Evolutionary conservation across 2,888 invertebrate species (phyloP), one percentile per base, ranked within the genome.

Genomic region (Galerucella pusilla): DNA sequence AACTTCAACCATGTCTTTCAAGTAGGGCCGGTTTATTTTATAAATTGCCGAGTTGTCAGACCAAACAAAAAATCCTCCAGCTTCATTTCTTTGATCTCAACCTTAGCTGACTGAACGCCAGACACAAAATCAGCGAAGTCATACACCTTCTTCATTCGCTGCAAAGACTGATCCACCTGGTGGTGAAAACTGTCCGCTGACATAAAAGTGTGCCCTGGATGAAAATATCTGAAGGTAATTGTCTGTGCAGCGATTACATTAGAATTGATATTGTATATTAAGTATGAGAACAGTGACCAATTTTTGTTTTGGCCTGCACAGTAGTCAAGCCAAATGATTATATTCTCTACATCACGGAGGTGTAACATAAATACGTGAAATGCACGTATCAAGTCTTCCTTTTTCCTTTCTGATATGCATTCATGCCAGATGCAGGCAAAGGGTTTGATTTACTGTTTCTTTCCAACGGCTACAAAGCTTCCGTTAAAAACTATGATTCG

Each of bases 351-450:
- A 64, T 80, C 80, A 45, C 76, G 61, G 14, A 57, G 52, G 52
- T 65, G 45, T 9, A 78, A 42, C 16, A 79, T 70, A 67, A 78
- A 79, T 25, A 57, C 49, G 57, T 75, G 59, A 68, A 75, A 77
- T 10, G 74, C 63, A 68, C 76, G 74, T 42, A 76, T 76, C 11
- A 79, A 52, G 52, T 85, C 84, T 68, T 84, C 81, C 68, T 84
- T 77, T 68, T 83, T 82, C 57, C 84, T 20, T 20, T 1, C 20
- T 20, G 20, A 20, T 20, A 20, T 20, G 20, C 20, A 20, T 20
- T 20, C 20, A 20, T 20, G 20, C 20, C 20, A 20, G 20, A 20
- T 20, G 20, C 20, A 20, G 20, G 20, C 20, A 20, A 20, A 20
- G 20, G 20, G 20, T 20, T 20, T 20, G 20, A 20, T 20, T 20